phyloP scores from a whole-genome alignment of 2,113 vertebrate genomes.

The Bubo scandiacus region DNA sequence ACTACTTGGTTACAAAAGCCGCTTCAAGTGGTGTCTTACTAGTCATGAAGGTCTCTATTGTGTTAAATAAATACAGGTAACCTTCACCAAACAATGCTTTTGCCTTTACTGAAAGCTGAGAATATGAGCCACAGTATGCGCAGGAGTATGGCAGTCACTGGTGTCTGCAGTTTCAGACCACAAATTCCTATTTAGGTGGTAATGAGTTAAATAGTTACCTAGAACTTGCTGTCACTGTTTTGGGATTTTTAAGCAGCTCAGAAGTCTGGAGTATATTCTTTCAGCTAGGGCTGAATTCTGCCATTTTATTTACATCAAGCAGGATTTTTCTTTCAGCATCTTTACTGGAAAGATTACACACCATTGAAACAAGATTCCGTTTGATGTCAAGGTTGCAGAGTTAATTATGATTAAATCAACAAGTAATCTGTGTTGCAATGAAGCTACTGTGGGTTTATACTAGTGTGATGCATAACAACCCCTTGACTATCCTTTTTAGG shows the following conservation, averaged over 20 bases:
- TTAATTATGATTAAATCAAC: not conserved
- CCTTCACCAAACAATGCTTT: not conserved
- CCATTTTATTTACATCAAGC: not conserved
- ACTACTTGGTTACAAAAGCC: conserved; percentile 37
- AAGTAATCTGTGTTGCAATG: not conserved
- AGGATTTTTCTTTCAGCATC: not conserved
- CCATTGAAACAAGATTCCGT: not conserved
- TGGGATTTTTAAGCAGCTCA: not conserved
- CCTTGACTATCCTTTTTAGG: not conserved
- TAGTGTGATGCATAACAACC: not conserved
- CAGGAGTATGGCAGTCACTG: not conserved
- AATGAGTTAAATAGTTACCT: not conserved
- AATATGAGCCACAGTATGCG: not conserved
- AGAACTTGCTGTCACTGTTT: not conserved
- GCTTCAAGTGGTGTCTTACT: conserved; percentile 19
- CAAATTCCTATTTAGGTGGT: not conserved
- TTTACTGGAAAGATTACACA: not conserved
- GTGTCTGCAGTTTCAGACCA: not conserved
- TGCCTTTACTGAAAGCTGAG: not conserved
- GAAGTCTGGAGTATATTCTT: not conserved
- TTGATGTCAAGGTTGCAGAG: not conserved
- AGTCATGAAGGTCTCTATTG: not conserved
- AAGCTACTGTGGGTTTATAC: not conserved
- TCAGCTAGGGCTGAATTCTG: not conserved
- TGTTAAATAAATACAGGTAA: conserved; percentile 31